Percentiles rank a stretch among this genome's conserved stretches.
These are phyloP conservation scores for Neodiprion pinetum DNA, from an alignment of 1,140 invertebrate species.

Conservation along the genomic window DNA sequence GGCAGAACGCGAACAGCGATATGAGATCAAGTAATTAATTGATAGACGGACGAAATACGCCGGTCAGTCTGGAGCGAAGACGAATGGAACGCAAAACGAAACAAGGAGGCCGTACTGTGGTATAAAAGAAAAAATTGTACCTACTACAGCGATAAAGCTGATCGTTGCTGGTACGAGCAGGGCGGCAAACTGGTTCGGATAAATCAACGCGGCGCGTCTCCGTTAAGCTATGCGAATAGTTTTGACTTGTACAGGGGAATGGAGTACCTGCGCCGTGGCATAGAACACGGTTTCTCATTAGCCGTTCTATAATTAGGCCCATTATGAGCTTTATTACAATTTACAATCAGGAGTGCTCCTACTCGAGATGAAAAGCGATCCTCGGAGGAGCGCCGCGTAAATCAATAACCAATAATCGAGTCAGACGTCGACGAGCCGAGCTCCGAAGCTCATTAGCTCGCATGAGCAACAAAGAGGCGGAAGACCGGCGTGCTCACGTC, in stretches of 20 bases:
- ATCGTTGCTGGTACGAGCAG: not conserved
- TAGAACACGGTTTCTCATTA: conserved; percentile 3
- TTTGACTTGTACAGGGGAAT: not conserved
- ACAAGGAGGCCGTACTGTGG: not conserved
- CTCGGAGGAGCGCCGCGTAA: not conserved
- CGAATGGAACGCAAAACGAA: conserved; percentile 2
- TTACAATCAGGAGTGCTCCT: not conserved
- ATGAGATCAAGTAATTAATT: conserved; percentile 1
- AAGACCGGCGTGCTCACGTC: not conserved
- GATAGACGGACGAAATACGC: not conserved
- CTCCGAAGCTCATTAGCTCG: not conserved
- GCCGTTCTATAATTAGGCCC: not conserved
- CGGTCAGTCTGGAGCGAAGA: not conserved
- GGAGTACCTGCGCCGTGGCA: not conserved
- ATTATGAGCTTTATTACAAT: not conserved
- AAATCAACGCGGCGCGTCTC: not conserved
- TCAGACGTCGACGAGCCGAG: not conserved
- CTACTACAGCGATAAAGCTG: not conserved
- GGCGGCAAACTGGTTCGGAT: not conserved
- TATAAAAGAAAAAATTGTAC: not conserved
- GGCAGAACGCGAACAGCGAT: not conserved
- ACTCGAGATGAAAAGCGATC: not conserved
- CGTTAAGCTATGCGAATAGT: not conserved
- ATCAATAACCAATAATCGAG: not conserved
- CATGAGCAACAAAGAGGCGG: not conserved